These are phyloP conservation scores for Pelecanoides urinatrix DNA, from an alignment of 2,113 vertebrate species.

Conservation along the genomic window DNA sequence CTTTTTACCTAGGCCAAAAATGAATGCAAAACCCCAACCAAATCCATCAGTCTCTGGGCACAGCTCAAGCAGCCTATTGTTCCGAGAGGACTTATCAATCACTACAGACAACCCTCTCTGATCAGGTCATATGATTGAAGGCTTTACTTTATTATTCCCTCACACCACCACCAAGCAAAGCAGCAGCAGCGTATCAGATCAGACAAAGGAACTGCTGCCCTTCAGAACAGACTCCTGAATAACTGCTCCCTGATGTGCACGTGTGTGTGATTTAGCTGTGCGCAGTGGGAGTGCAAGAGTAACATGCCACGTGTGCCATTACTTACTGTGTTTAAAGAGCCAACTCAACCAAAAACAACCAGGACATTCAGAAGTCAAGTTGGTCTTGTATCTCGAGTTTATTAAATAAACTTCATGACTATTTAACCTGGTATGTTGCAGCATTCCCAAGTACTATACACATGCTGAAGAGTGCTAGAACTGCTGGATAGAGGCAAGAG, in stretches of 20 bases:
- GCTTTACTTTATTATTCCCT: constrained; percentile 51
- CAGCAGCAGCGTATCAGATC: neutral
- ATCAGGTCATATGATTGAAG: constrained; percentile 21
- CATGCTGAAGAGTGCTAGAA: neutral
- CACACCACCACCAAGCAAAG: neutral
- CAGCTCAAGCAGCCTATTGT: neutral
- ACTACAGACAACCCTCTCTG: constrained; percentile 11
- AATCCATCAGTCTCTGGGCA: neutral
- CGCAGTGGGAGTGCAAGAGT: neutral
- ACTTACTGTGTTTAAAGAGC: neutral
- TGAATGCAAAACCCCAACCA: neutral
- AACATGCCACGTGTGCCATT: neutral
- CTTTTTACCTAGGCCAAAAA: neutral
- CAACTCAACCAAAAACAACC: neutral
- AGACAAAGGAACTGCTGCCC: constrained; percentile 15
- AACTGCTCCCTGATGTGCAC: neutral
- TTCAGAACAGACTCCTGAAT: constrained; percentile 21
- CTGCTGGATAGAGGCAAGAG: neutral
- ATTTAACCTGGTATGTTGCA: fast-evolving
- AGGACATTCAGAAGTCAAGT: neutral
- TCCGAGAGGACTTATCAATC: constrained; percentile 35
- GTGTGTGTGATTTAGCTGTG: neutral
- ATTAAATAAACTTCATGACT: neutral
- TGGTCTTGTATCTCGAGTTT: neutral
- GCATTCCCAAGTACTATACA: neutral